phyloP scores from a whole-genome alignment of 2,888 invertebrate species.

The Conomelus anceps region DNA sequence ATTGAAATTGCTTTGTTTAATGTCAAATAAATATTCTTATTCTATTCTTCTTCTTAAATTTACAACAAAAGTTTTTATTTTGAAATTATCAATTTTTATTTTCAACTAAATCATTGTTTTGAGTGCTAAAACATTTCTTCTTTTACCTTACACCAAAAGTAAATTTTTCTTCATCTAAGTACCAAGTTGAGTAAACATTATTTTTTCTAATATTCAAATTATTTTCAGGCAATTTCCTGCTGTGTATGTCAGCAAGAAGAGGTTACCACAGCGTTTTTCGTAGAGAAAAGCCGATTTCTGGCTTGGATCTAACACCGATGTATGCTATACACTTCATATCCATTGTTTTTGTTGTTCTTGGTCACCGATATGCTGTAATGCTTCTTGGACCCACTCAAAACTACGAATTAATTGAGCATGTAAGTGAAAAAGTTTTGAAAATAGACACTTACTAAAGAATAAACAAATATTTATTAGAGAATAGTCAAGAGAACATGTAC shows the following conservation, averaged over 20 bases:
- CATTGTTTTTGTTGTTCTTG: slow-evolving; percentile 51
- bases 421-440: too few species aligned
- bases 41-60: too few species aligned
- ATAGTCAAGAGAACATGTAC: too few species aligned
- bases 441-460: too few species aligned
- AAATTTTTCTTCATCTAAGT: neutral
- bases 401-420: slow-evolving; percentile 49
- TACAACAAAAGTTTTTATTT: too few species aligned
- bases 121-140: too few species aligned
- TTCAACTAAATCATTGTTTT: too few species aligned
- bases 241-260: slow-evolving; percentile 29
- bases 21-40: too few species aligned
- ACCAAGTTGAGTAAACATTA: neutral
- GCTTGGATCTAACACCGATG: slow-evolving; percentile 47
- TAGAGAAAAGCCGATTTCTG: slow-evolving; percentile 33
- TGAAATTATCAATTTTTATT: too few species aligned
- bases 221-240: slow-evolving; percentile 23
- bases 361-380: slow-evolving; percentile 50
- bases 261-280: slow-evolving; percentile 26
- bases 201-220: neutral
- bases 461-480: too few species aligned
- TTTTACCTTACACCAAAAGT: too few species aligned
- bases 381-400: slow-evolving; percentile 51
- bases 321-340: slow-evolving; percentile 53
- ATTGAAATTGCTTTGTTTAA: too few species aligned